Base-by-base conservation (phyloP, 2,888 invertebrate genomes). In the Euclidia mi region DNA sequence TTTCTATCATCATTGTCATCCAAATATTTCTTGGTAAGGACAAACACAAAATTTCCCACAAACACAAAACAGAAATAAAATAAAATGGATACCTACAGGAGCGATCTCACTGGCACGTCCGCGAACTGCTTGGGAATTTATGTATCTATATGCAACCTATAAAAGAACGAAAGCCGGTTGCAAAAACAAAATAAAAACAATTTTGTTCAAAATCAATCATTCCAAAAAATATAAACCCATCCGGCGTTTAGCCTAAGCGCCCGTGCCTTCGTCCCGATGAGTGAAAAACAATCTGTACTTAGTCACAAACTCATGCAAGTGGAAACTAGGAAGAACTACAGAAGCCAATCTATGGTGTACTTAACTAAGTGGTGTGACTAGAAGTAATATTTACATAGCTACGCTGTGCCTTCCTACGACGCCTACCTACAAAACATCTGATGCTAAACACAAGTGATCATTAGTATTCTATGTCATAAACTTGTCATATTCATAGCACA, bases 41-140 rank as follows among this genome's bases (percentile, higher is more conserved):
- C 35, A 7, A 15, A 51, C 17, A 53, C 31, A 32, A 45, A 9
- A 9, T 34, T 38, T 31, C 48, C 56, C 51, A 58, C 31, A 56
- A 53, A 64, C 58, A 73, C 43, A 57, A 64, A 82, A 82, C 68
- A 76, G 77, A 76, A 79, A 83, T 83, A 81, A 79, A 83, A 76
- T 32, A 84, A 85, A 87, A 79, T 72, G 77, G 95, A 96, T 96
- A 96, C 96, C 95, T 96, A 97, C 96, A 93, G 96, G 96, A 76
- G 95, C 95, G 81, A 92, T 94, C 88, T 96, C 97, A 94, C 95
- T 92, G 94, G 94, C 73, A 80, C 85, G 87, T 84, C 85, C 88
- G 65, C 91, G 90, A 49, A 84, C 87, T 88, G 85, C 84, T 88
- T 90, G 84, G 80, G 87, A 88, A 91, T 87, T 88, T 89, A 92